Percentiles rank a stretch among this genome's conserved stretches.
Evolutionary conservation across 1,140 invertebrate species (phyloP).

Genomic region (Theocolax elegans): DNA sequence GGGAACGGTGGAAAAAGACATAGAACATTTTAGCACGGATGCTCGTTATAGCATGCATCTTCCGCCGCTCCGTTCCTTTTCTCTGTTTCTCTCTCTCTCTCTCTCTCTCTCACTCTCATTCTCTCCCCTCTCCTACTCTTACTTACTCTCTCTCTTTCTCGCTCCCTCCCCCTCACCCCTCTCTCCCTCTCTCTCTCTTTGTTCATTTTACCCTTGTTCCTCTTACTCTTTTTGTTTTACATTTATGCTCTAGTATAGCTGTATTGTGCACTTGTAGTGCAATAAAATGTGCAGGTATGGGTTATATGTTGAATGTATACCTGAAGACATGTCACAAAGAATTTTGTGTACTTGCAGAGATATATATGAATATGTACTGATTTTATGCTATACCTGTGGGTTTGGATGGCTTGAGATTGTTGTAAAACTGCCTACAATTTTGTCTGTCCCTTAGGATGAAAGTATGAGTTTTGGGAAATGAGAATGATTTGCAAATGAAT

Average conservation of each 20-base stretch:
- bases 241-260: too few relatives aligned
- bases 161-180: too few relatives aligned
- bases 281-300: conserved; percentile 12
- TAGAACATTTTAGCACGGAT: conserved; percentile 23
- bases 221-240: too few relatives aligned
- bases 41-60: conserved; percentile 20
- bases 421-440: conserved; percentile 12
- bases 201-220: too few relatives aligned
- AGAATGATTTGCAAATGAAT: conserved; percentile 19
- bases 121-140: background rate
- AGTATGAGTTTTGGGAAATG: background rate
- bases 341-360: too few relatives aligned
- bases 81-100: background rate
- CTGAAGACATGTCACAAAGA: background rate
- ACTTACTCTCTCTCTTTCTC: too few relatives aligned
- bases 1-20: background rate
- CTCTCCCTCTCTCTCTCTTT: too few relatives aligned
- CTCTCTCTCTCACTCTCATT: background rate
- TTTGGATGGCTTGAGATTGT: conserved; percentile 33
- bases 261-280: too few relatives aligned
- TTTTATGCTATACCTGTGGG: conserved; percentile 11
- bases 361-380: background rate
- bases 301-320: conserved; percentile 4
- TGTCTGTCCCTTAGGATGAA: conserved; percentile 21
- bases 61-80: background rate